Conservation (phyloP, 2,113 vertebrate species). For the Podarcis muralis region DNA sequence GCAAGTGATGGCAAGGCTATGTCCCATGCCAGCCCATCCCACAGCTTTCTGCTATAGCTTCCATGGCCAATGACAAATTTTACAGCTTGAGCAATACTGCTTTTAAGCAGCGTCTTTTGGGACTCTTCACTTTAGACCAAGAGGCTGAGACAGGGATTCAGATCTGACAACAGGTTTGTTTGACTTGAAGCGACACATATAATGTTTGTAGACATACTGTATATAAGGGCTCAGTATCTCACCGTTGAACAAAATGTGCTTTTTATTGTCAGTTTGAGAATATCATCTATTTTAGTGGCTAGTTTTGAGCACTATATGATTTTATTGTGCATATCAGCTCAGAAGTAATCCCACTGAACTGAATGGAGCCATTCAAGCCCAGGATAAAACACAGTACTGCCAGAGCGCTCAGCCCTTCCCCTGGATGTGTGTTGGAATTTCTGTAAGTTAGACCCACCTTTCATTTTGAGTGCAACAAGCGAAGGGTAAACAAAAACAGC, state of each 20-base stretch:
- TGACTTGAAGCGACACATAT: too few relatives aligned
- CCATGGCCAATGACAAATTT: neutral
- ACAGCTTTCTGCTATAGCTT: neutral
- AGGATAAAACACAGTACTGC: neutral
- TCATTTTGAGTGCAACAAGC: neutral
- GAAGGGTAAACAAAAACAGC: too few relatives aligned
- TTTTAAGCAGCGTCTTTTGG: neutral
- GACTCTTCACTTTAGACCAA: neutral
- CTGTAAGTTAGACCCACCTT: neutral
- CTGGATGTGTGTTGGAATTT: neutral
- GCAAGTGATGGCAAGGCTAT: neutral
- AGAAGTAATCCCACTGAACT: too few relatives aligned
- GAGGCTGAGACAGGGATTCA: too few relatives aligned
- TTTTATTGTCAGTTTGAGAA: too few relatives aligned
- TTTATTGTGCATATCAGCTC: too few relatives aligned
- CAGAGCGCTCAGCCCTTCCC: neutral
- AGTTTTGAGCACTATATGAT: too few relatives aligned
- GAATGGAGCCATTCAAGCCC: too few relatives aligned
- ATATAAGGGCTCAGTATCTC: too few relatives aligned
- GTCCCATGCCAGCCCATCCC: neutral
- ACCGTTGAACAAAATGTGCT: too few relatives aligned
- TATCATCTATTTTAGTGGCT: too few relatives aligned
- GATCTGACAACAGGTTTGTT: neutral
- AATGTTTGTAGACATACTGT: too few relatives aligned
- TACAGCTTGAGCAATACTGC: neutral